Evolutionary conservation across 92 coral and sea anemone species (phyloP).

Genomic region (Muricea muricata): DNA sequence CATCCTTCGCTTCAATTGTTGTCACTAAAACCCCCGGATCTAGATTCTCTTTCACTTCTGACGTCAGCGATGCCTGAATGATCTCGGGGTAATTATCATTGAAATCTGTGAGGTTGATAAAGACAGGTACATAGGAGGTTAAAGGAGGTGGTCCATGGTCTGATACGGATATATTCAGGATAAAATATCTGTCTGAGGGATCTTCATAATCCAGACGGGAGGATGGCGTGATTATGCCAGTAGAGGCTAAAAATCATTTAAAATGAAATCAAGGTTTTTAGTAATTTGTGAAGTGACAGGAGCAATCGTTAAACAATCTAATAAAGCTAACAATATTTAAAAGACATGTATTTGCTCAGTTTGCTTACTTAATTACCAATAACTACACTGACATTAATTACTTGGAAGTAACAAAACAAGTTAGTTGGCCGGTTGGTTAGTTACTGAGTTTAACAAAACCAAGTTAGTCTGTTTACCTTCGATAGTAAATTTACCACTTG

Average conservation of each 20-base stretch:
- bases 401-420: too few species aligned
- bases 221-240: constrained; percentile 94
- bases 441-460: too few species aligned
- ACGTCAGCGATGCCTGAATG: constrained; percentile 57
- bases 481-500: constrained; percentile 77
- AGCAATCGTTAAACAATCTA: too few species aligned
- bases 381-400: too few species aligned
- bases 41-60: constrained; percentile 74
- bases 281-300: background rate
- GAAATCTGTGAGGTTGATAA: constrained; percentile 82
- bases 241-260: constrained; percentile 60
- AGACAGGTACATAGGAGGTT: constrained; percentile 67
- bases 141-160: constrained; percentile 77
- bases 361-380: too few species aligned
- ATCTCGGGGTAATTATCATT: constrained; percentile 89
- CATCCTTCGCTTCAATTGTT: constrained; percentile 70
- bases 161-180: constrained; percentile 84
- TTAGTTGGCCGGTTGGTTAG: too few species aligned
- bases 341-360: too few species aligned
- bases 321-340: too few species aligned
- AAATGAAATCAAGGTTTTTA: background rate
- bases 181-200: constrained; percentile 70
- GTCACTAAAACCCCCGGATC: constrained; percentile 57
- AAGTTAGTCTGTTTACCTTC: constrained; percentile 85
- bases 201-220: constrained; percentile 88